Conservation (phyloP, 37 sponge, comb jelly and placozoan species). For the Beroe forskalii region DNA sequence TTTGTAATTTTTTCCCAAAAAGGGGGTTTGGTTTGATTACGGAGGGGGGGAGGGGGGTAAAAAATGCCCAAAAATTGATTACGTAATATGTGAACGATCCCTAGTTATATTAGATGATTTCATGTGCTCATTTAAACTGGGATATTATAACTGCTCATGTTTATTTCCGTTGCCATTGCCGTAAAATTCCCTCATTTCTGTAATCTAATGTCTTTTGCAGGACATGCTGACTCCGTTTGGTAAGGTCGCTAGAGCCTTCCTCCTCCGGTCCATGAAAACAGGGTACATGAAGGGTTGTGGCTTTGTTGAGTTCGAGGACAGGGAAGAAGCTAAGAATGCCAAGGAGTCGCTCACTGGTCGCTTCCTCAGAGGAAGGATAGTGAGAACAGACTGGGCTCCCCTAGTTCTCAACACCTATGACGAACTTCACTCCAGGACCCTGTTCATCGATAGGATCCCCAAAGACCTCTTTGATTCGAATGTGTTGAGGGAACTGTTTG, state of each 20-base stretch:
- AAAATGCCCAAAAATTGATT: no score
- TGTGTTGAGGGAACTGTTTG: slow-evolving; percentile 47
- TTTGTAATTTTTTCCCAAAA: no score
- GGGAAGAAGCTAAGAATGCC: slow-evolving; percentile 62
- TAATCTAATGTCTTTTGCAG: no score
- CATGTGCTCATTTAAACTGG: no score
- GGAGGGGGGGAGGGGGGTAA: no score
- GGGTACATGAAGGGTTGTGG: slow-evolving; percentile 65
- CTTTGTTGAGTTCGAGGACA: slow-evolving; percentile 55
- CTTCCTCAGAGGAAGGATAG: slow-evolving; percentile 30
- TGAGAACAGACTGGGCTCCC: slow-evolving; percentile 60
- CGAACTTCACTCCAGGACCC: slow-evolving; percentile 57
- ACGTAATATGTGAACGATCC: no score
- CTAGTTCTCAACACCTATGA: slow-evolving; percentile 46
- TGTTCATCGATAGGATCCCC: slow-evolving; percentile 54
- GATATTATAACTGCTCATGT: no score
- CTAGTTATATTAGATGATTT: no score
- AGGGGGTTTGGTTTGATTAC: no score
- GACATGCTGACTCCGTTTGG: slow-evolving; percentile 60
- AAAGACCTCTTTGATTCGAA: slow-evolving; percentile 65
- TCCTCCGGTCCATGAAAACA: slow-evolving; percentile 51
- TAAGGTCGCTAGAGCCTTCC: slow-evolving; percentile 55
- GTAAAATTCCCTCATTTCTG: no score
- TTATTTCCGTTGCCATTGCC: no score
- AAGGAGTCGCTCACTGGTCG: slow-evolving; percentile 58